Percentiles rank a stretch among this genome's conserved stretches.
Conservation (phyloP, 2,888 invertebrate genomes). For the Caenorhabditis wallacei region DNA sequence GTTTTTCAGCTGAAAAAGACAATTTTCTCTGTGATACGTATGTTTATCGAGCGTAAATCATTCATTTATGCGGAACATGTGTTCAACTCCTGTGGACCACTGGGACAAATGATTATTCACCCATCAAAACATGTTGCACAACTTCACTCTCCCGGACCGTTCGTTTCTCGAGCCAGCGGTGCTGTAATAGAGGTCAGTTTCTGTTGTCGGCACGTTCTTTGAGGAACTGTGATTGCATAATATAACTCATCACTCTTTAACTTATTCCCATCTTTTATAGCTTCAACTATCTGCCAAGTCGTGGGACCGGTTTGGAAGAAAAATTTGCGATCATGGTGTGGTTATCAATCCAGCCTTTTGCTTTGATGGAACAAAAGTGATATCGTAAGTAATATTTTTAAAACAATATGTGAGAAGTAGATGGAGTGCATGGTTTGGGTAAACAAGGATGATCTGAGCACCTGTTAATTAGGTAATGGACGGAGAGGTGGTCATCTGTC, state of each 20-base stretch:
- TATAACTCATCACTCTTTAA: conserved; percentile 1
- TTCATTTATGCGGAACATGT: conserved; percentile 51
- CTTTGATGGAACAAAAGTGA: conserved; percentile 49
- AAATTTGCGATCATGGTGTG: conserved; percentile 54
- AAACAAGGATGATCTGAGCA: conserved; percentile 9
- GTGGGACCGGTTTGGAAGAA: conserved; percentile 57
- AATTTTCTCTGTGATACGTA: conserved; percentile 30
- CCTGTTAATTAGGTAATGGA: conserved; percentile 19
- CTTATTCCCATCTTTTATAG: conserved; percentile 36
- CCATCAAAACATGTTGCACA: conserved; percentile 32
- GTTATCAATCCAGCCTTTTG: conserved; percentile 36
- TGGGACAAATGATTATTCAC: conserved; percentile 58
- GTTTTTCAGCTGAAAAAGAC: conserved; percentile 53
- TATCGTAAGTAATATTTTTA: conserved; percentile 34
- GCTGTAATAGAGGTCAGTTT: conserved; percentile 59
- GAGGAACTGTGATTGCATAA: conserved; percentile 35
- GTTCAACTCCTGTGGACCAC: conserved; percentile 46
- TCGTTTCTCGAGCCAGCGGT: conserved; percentile 38
- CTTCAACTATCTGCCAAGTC: conserved; percentile 52
- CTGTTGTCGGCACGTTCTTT: conserved; percentile 27
- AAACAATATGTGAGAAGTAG: neutral
- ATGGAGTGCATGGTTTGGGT: conserved; percentile 31
- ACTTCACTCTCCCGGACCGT: conserved; percentile 34
- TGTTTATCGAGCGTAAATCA: conserved; percentile 52
- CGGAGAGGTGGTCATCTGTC: neutral